phyloP scores from a whole-genome alignment of 2,797 vertebrate species.

The Mastacembelus armatus region DNA sequence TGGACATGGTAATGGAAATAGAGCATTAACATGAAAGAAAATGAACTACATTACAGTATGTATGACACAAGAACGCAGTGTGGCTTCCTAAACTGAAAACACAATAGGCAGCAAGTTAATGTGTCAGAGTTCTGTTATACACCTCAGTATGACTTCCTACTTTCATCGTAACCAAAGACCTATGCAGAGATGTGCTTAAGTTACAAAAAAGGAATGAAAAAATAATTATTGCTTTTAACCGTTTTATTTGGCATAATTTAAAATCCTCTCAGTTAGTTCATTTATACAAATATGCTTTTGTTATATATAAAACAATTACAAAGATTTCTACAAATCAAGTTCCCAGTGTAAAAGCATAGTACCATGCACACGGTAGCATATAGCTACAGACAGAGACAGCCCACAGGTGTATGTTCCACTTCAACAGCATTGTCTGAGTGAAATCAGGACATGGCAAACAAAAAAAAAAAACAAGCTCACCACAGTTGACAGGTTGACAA shows the following conservation, averaged over 20 bases:
- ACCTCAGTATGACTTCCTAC: background rate
- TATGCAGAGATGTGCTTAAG: background rate
- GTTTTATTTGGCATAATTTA: slow-evolving; percentile 90
- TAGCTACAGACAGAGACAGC: slow-evolving; percentile 72
- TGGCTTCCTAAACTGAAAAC: slow-evolving; percentile 57
- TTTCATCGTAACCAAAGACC: background rate
- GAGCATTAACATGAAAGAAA: background rate
- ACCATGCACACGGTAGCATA: slow-evolving; percentile 82
- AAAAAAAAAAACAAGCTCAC: slow-evolving; percentile 56
- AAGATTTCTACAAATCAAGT: slow-evolving; percentile 89
- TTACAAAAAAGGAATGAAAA: background rate
- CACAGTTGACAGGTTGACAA: slow-evolving; percentile 73
- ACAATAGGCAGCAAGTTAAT: background rate
- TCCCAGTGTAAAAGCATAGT: slow-evolving; percentile 93
- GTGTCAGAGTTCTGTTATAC: slow-evolving; percentile 14
- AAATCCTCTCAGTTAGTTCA: slow-evolving; percentile 89
- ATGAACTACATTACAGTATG: background rate
- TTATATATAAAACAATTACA: slow-evolving; percentile 87
- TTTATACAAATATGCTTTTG: slow-evolving; percentile 88
- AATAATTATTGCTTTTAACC: slow-evolving; percentile 57
- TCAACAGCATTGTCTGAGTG: slow-evolving; percentile 72
- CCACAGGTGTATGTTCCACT: slow-evolving; percentile 78
- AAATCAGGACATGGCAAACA: slow-evolving; percentile 66
- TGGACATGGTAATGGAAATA: slow-evolving; percentile 50
- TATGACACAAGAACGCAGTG: slow-evolving; percentile 5